Evolutionary conservation across 2,888 invertebrate genomes (phyloP), one percentile per base, ranked within the genome.

Genomic region (Erynnis tages): DNA sequence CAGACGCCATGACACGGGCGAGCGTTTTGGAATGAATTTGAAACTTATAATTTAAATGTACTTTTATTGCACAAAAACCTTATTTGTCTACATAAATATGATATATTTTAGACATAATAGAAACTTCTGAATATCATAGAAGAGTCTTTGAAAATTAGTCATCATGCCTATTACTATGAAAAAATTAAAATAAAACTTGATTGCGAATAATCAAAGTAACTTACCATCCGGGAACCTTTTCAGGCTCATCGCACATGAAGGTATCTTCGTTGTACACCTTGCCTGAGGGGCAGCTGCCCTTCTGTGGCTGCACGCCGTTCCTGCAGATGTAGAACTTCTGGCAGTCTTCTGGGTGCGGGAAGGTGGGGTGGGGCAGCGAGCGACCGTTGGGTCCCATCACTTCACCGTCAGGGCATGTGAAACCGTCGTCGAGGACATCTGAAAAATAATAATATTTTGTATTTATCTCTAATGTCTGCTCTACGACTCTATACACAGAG

Each of bases 251-350:
- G 65, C 96, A 96, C 77, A 92, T 93, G 69, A 94, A 93, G 4
- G 91, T 92, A 10, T 93, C 93, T 60, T 95, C 94, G 65, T 95
- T 95, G 87, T 95, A 96, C 37, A 95, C 96, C 47, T 91, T 92
- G 30, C 94, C 94, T 0, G 90, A 84, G 0, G 93, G 91, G 69
- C 95, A 95, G 64, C 93, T 92, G 4, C 94, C 94, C 67, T 93
- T 93, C 72, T 95, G 94, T 0, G 95, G 95, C 63, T 91, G 92
- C 2, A 94, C 91, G 0, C 94, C 94, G 65, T 94, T 94, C 58
- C 94, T 91, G 80, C 95, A 95, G 66, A 95, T 95, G 86, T 94
- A 95, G 88, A 95, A 95, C 73, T 94, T 95, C 71, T 93, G 93
- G 73, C 95, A 96, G 76, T 95, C 95, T 16, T 93, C 93, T 0